Evolutionary conservation across 2,113 vertebrate genomes (phyloP), one percentile per base, ranked within the genome.

Genomic region (Nicator chloris): DNA sequence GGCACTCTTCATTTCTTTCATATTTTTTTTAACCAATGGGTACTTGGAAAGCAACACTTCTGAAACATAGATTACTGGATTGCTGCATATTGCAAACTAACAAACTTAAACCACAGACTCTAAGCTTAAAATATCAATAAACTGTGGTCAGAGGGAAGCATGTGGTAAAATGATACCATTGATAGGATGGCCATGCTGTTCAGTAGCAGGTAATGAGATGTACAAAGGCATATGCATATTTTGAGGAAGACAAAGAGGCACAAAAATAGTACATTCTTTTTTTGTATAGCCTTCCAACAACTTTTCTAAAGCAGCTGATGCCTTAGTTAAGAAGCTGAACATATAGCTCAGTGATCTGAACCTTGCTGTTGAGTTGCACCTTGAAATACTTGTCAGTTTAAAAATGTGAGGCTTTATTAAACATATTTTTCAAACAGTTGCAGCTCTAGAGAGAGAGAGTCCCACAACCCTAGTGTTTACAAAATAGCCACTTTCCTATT

Each of bases 371-470:
- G 45, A 77, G 56, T 51, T 35, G 20, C 30, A 13, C 5, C n/a
- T 87, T 70, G 76, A 65, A 95, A 53, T 16, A 20, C 28, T 84
- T 28, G 47, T 35, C n/a, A 30, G 57, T n/a, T 81, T 77, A 57
- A 93, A 96, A 92, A 85, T 66, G 44, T 31, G 75, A 94, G 65
- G 72, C n/a, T 88, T 90, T 66, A 87, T 90, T 92, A 93, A 96
- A 94, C 23, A 33, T 33, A 68, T 88, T 87, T 95, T 93, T 96
- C 70, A 95, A 93, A 90, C 60, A 87, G 11, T 49, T 92, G 21
- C 42, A 90, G n/a, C 30, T 59, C 11, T 19, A 79, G 56, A 53
- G 69, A 92, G 24, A 39, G 8, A 35, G 24, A 60, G 35, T 27
- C 86, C 13, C 47, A 44, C 27, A 27, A 61, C 86, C 39, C 59